A percentile compares a stretch with the other conserved stretches of the same genome.
phyloP scores from a whole-genome alignment of 2,888 invertebrate genomes.

The Teleiodes luculella region DNA sequence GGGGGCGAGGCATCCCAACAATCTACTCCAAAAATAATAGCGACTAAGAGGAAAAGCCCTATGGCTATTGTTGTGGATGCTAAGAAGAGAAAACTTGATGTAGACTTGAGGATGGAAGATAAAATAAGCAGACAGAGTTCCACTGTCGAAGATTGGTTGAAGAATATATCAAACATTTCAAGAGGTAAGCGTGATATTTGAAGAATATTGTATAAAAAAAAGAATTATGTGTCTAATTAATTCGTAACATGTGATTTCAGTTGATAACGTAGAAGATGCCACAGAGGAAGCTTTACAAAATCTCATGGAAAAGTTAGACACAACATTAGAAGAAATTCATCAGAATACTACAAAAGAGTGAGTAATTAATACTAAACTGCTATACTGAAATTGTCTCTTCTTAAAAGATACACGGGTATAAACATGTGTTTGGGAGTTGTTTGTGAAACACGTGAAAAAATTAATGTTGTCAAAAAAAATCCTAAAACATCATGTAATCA shows the following conservation, averaged over 20 bases:
- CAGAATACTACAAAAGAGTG: slow-evolving; percentile 49
- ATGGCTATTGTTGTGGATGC: neutral
- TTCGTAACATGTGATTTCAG: slow-evolving; percentile 25
- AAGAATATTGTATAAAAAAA: no score
- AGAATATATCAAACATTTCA: neutral
- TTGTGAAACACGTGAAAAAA: no score
- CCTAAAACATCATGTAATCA: no score
- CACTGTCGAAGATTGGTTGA: slow-evolving; percentile 52
- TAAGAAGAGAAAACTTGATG: neutral
- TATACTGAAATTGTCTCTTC: no score
- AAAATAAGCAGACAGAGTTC: slow-evolving; percentile 33
- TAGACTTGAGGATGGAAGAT: neutral
- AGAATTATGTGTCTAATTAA: neutral
- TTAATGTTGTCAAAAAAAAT: no score
- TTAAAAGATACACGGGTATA: no score
- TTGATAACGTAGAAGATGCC: slow-evolving; percentile 18
- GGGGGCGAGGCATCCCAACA: neutral
- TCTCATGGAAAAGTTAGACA: slow-evolving; percentile 52
- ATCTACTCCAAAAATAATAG: neutral
- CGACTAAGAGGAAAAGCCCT: neutral
- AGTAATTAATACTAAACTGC: no score
- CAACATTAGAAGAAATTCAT: slow-evolving; percentile 50
- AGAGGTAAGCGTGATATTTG: neutral
- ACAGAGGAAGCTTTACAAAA: slow-evolving; percentile 37
- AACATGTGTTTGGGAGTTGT: no score